Evolutionary conservation across 2,113 vertebrate genomes (phyloP).

Genomic region (Triplophysa dalaica): DNA sequence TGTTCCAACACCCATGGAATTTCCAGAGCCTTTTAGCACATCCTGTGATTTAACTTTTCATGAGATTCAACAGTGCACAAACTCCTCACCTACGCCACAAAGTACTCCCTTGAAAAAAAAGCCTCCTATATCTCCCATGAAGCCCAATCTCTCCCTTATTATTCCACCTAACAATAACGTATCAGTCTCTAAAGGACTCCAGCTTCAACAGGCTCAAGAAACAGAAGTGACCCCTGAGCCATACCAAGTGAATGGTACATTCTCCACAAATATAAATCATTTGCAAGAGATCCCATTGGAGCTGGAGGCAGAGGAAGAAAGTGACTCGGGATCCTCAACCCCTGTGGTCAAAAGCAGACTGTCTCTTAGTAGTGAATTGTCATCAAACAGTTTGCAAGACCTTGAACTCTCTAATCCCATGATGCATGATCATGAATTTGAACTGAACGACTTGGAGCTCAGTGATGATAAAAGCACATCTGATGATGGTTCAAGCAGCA

Average conservation of each 20-base stretch:
- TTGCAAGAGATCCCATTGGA: slow-evolving; percentile 20
- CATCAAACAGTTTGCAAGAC: slow-evolving; percentile 55
- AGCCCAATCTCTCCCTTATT: slow-evolving; percentile 79
- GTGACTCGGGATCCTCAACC: slow-evolving; percentile 64
- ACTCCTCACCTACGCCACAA: slow-evolving; percentile 52
- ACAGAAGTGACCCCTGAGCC: neutral
- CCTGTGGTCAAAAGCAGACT: slow-evolving; percentile 70
- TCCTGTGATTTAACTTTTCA: slow-evolving; percentile 20
- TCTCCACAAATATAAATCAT: neutral
- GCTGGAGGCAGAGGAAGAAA: slow-evolving; percentile 55
- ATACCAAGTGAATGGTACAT: neutral
- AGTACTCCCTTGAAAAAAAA: slow-evolving; percentile 71
- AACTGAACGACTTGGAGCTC: slow-evolving; percentile 48
- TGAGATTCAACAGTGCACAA: slow-evolving; percentile 18
- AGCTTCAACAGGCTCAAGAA: slow-evolving; percentile 15
- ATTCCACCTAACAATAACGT: slow-evolving; percentile 64
- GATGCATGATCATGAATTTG: slow-evolving; percentile 55
- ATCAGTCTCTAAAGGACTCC: neutral
- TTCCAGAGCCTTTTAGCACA: neutral
- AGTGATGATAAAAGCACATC: slow-evolving; percentile 68
- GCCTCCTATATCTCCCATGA: slow-evolving; percentile 81
- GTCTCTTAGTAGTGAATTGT: slow-evolving; percentile 58
- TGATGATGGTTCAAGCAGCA: slow-evolving; percentile 58
- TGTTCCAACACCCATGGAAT: neutral
- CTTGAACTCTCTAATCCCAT: slow-evolving; percentile 15